Percentiles rank a stretch among this genome's conserved stretches.
phyloP scores from a whole-genome alignment of 2,888 invertebrate genomes.

The Harpalus rufipes region DNA sequence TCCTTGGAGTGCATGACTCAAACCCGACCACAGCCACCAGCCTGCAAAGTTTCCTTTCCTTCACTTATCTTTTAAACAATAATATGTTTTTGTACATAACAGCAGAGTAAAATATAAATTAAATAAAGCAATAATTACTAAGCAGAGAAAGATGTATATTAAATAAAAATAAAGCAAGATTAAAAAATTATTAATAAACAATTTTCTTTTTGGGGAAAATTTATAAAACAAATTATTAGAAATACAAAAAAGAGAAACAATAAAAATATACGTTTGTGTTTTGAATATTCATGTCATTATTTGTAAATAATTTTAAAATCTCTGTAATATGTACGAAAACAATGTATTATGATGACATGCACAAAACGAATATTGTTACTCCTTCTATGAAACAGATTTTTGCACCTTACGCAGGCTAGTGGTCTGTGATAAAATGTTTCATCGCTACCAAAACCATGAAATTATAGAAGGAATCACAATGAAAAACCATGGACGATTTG shows the following conservation, averaged over 20 bases:
- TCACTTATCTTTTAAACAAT: constrained; percentile 36
- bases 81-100: constrained; percentile 56
- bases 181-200: background rate
- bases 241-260: background rate
- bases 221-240: too few relatives aligned
- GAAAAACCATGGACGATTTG: constrained; percentile 60
- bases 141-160: background rate
- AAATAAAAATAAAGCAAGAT: constrained; percentile 18
- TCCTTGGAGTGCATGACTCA: constrained; percentile 69
- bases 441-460: constrained; percentile 56
- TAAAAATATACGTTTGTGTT: constrained; percentile 13
- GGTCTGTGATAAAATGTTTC: constrained; percentile 59
- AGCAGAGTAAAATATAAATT: constrained; percentile 19
- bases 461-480: constrained; percentile 66
- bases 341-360: constrained; percentile 23
- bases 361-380: constrained; percentile 58
- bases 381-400: constrained; percentile 56
- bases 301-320: constrained; percentile 19
- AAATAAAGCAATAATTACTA: constrained; percentile 28
- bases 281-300: constrained; percentile 6
- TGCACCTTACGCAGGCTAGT: constrained; percentile 66
- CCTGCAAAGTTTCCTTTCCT: constrained; percentile 73
- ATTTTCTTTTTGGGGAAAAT: too few relatives aligned
- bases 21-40: constrained; percentile 73
- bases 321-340: constrained; percentile 54